Evolutionary conservation across 2,888 invertebrate genomes (phyloP).

Genomic region (Diaperis boleti): DNA sequence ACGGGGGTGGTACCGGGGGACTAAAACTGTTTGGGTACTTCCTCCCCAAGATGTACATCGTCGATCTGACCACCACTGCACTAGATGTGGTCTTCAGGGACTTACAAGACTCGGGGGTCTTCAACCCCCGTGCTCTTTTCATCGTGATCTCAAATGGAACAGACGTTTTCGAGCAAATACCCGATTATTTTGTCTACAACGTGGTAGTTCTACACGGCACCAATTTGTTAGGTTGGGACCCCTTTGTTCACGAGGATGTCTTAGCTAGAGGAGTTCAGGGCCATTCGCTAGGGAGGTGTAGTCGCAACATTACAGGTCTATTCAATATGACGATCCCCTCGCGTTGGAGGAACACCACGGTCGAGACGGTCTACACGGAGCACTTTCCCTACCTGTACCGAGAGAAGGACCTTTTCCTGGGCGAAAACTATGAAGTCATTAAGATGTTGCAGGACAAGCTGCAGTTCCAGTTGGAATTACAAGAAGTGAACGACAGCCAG

Average conservation of each 20-base stretch:
- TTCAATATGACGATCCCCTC: conserved; percentile 10
- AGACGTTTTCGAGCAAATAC: background rate
- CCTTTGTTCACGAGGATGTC: background rate
- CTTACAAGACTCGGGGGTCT: background rate
- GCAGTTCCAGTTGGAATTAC: background rate
- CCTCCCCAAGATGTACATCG: background rate
- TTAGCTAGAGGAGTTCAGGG: background rate
- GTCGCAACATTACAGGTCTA: background rate
- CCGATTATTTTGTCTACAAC: conserved; percentile 5
- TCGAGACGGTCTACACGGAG: background rate
- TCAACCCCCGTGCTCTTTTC: background rate
- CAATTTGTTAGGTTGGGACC: conserved; percentile 11
- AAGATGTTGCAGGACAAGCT: conserved; percentile 1
- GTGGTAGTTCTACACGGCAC: background rate
- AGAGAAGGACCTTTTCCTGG: background rate
- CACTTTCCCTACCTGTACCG: conserved; percentile 24
- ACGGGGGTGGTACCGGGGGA: background rate
- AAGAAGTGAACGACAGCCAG: background rate
- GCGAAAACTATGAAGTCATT: conserved; percentile 9
- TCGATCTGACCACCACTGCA: background rate
- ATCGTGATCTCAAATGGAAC: background rate
- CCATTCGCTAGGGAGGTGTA: background rate
- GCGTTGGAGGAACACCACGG: conserved; percentile 22
- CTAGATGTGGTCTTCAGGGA: background rate
- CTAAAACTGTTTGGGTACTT: background rate